phyloP scores from a whole-genome alignment of 2,888 invertebrate genomes.

The Rhagonycha lutea region DNA sequence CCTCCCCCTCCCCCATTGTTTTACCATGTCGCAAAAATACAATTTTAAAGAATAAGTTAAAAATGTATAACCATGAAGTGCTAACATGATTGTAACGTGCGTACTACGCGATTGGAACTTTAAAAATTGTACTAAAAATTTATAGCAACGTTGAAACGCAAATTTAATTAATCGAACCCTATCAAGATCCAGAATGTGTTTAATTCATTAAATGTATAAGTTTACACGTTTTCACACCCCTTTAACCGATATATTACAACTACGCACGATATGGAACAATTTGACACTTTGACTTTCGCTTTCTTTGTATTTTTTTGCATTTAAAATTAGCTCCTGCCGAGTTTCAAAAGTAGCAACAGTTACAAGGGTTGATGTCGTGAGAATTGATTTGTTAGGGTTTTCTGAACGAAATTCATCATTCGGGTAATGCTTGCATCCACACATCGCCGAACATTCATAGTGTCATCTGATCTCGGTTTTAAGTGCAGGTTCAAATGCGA shows the following conservation, averaged over 20 bases:
- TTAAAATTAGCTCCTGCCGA: background rate
- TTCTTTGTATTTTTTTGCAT: background rate
- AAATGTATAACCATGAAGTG: background rate
- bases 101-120: background rate
- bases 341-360: background rate
- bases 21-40: background rate
- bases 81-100: background rate
- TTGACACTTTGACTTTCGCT: conserved; percentile 14
- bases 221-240: conserved; percentile 16
- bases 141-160: background rate
- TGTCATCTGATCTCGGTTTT: too few relatives aligned
- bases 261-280: conserved; percentile 28
- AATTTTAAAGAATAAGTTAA: background rate
- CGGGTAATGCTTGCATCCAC: too few relatives aligned
- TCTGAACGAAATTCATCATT: background rate
- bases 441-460: too few relatives aligned
- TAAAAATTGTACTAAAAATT: background rate
- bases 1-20: background rate
- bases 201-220: conserved; percentile 13
- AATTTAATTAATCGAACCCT: conserved; percentile 9
- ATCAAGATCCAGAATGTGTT: conserved; percentile 17
- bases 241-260: conserved; percentile 20
- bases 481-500: too few relatives aligned
- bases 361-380: background rate
- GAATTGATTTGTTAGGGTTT: background rate